Evolutionary conservation across 1,140 invertebrate genomes (phyloP), one percentile per base, ranked within the genome.

Genomic region (Euborellia annulipes): DNA sequence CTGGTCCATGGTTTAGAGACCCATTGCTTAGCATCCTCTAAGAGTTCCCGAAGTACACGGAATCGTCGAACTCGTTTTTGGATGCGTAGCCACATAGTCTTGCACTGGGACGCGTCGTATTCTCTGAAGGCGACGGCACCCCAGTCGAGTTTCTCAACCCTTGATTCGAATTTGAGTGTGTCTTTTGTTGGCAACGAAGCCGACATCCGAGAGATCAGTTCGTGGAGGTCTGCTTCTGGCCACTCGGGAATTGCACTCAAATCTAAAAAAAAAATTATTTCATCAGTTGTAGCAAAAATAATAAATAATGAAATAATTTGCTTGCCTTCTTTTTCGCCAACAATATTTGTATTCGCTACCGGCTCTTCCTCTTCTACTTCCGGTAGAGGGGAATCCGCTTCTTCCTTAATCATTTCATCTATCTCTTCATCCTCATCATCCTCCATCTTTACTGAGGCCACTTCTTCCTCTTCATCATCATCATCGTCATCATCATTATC

Each of bases 11-110:
- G 62, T 37, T 61, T 56, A 19, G 52, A 52, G 14, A 65, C 51
- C 62, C 65, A 70, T 38, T 57, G 54, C 45, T 63, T 62, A 2
- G 68, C 66, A 58, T 71, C 69, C 21, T 54, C 50, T 3, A 70
- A 46, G 30, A 72, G 49, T 56, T 72, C 70, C 7, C 53, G 54
- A 20, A 72, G 53, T 23, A 69, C 54, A 14, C 69, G 50, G 54
- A 61, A 71, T 14, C 62, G 50, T 14, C 70, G 51, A 11, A 70
- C 45, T 47, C 63, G 52, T 43, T 60, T 61, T 39, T 61, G 55
- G 27, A 70, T 50, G 30, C 55, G 42, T 14, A 48, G 41, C 65
- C 66, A 69, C 44, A 62, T 62, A 34, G 57, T 55, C 48, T 66
- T 66, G 50, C 68, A 71, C 11, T 69, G 59, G 9, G 41, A 20